Percentiles rank a stretch among this genome's conserved stretches.
Conservation (phyloP, 2,888 invertebrate species). For the Balanococcus diminutus region DNA sequence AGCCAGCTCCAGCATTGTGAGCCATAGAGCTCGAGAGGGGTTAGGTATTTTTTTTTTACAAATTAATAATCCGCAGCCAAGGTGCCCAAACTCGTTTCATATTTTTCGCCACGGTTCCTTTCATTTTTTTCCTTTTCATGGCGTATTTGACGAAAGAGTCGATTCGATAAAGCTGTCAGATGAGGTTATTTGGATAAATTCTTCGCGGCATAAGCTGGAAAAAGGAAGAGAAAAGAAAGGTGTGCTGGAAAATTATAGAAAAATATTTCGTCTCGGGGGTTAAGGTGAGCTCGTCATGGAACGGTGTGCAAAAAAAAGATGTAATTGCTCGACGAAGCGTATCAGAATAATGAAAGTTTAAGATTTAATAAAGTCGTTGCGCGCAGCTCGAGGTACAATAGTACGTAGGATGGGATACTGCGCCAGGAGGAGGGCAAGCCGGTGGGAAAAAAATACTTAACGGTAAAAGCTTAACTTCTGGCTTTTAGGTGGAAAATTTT, state of each 20-base stretch:
- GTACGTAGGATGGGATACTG: no score
- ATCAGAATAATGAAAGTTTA: conserved; percentile 43
- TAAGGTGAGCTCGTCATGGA: not conserved
- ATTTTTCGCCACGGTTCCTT: no score
- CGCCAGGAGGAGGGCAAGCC: not conserved
- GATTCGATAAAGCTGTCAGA: not conserved
- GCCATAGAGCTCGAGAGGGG: not conserved
- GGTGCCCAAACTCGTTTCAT: not conserved
- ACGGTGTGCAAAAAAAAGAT: no score
- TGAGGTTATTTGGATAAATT: not conserved
- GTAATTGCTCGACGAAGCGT: conserved; percentile 39
- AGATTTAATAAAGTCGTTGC: conserved; percentile 33
- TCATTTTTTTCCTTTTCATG: not conserved
- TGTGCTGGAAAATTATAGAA: not conserved
- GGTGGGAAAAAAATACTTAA: conserved; percentile 23
- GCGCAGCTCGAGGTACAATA: not conserved
- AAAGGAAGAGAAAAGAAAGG: not conserved
- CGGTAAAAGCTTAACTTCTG: conserved; percentile 38
- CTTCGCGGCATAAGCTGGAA: not conserved
- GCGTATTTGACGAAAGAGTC: no score
- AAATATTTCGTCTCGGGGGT: not conserved
- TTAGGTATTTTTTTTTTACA: not conserved
- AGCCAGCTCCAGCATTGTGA: no score
- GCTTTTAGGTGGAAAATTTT: conserved; percentile 29
- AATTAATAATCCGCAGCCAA: not conserved